Conservation (phyloP, 2,888 invertebrate genomes). For the Hololepta plana region DNA sequence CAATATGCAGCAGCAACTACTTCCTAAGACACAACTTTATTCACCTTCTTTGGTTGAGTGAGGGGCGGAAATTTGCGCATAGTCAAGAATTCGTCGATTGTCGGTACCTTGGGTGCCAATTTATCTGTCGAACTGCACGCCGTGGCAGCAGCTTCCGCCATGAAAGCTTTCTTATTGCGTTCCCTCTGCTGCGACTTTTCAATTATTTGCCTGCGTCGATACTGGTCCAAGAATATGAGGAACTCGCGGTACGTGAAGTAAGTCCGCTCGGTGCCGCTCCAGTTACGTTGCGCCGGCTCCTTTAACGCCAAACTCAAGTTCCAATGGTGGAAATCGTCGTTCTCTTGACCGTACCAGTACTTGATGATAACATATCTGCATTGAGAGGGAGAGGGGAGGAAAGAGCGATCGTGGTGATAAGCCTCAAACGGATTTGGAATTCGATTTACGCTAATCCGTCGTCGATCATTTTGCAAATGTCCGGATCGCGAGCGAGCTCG, state of each 20-base stretch:
- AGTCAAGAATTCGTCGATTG: constrained; percentile 35
- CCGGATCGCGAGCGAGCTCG: constrained; percentile 44
- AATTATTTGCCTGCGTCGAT: constrained; percentile 30
- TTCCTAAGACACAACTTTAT: constrained; percentile 8
- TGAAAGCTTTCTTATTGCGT: no score
- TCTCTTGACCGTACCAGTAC: constrained; percentile 55
- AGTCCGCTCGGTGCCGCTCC: constrained; percentile 47
- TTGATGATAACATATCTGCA: constrained; percentile 57
- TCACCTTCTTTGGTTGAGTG: constrained; percentile 8
- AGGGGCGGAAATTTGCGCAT: constrained; percentile 7
- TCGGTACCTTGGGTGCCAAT: constrained; percentile 27
- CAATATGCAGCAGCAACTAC: constrained; percentile 1
- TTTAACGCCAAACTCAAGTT: constrained; percentile 46
- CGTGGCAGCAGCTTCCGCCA: constrained; percentile 5
- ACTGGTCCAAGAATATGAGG: constrained; percentile 44
- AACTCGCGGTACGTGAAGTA: constrained; percentile 54
- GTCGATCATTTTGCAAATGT: constrained; percentile 60
- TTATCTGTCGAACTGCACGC: constrained; percentile 12
- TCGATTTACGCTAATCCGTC: constrained; percentile 56
- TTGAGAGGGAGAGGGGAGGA: constrained; percentile 3
- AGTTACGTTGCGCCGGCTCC: constrained; percentile 56
- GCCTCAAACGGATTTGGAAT: neutral
- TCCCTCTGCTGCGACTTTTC: constrained; percentile 24
- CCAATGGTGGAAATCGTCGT: constrained; percentile 54
- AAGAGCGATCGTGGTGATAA: constrained; percentile 1